Evolutionary conservation across 2,113 vertebrate species (phyloP).

Genomic region (Istiophorus platypterus): DNA sequence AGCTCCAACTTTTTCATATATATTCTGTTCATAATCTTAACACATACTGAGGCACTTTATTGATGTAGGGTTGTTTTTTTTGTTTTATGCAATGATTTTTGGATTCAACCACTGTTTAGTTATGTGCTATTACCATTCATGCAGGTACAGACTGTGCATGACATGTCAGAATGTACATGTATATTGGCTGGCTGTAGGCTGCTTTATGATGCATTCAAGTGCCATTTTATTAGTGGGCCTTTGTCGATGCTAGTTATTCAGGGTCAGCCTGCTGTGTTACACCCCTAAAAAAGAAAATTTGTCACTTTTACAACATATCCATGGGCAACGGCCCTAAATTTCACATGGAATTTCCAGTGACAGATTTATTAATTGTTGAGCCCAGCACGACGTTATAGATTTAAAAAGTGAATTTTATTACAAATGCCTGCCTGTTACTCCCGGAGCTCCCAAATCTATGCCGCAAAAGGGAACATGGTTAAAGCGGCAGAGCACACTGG

Average conservation of each 20-base stretch:
- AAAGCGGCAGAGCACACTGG: slow-evolving; percentile 41
- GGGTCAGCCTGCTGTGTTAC: slow-evolving; percentile 24
- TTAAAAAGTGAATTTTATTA: slow-evolving; percentile 43
- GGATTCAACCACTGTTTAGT: not conserved
- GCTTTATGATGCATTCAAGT: slow-evolving; percentile 9
- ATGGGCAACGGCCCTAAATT: slow-evolving; percentile 10
- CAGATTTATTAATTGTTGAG: slow-evolving; percentile 41
- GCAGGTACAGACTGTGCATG: not conserved
- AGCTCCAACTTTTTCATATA: not conserved
- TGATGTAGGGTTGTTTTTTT: not conserved
- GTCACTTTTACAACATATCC: slow-evolving; percentile 20
- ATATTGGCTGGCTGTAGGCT: not conserved
- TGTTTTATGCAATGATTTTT: not conserved
- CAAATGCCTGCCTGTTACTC: slow-evolving; percentile 37
- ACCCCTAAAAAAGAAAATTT: not conserved
- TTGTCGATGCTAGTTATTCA: not conserved
- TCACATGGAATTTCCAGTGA: slow-evolving; percentile 34
- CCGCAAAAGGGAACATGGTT: slow-evolving; percentile 41
- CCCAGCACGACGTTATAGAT: slow-evolving; percentile 37
- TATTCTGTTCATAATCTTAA: not conserved
- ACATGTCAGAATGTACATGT: slow-evolving; percentile 3
- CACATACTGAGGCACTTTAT: not conserved
- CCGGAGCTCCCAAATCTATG: slow-evolving; percentile 33
- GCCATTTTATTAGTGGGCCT: not conserved
- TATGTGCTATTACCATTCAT: not conserved